Base-by-base conservation (phyloP, 2,113 vertebrate genomes). In the Varanus salvator region DNA sequence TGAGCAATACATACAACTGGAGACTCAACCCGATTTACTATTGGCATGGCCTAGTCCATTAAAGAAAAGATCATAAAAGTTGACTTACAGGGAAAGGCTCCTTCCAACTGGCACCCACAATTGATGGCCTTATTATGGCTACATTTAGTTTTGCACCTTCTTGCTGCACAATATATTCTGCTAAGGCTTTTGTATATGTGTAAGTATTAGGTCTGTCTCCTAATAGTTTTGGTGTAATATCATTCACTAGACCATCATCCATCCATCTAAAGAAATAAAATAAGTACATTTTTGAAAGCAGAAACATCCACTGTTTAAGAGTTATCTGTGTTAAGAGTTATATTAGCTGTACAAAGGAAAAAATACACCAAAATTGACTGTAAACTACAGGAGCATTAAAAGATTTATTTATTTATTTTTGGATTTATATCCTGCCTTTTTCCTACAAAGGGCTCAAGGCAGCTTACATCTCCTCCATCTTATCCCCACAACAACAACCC, bases 31-130 rank as follows among this genome's bases (percentile, higher is more conserved):
- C 89, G 60, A 84, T 19, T 89, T 25, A 80, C 9, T 8, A 75
- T 19, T 54, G 77, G 12, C 17, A 15, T 64, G 54, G 9, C 15
- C 34, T 54, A 87, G 17, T 29, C 66, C 38, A 38, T 27, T 54
- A 75, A 86, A 25, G 25, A 71, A 52, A 78, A 21, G 48, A 4
- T 44, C 83, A 64, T 78, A 52, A 85, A 87, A 44, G 50, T 0
- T 6, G 14, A 97, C 98, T 99, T 97, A 99, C 99, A 29, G 99
- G 99, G 94, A 99, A 99, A 12, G 99, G 99, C 81, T 99, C 99
- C 88, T 99, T 99, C 99, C 99, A 99, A 96, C 99, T 99, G 95
- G 99, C 99, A 94, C 99, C 99, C 21, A 99, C 98, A 89, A 99
- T 99, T 12, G 99, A 99, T 0, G 99, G 99, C 87, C 99, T 98